A percentile compares a stretch with the other conserved stretches of the same genome.
phyloP scores from a whole-genome alignment of 2,113 vertebrate genomes.

The Rhea pennata region DNA sequence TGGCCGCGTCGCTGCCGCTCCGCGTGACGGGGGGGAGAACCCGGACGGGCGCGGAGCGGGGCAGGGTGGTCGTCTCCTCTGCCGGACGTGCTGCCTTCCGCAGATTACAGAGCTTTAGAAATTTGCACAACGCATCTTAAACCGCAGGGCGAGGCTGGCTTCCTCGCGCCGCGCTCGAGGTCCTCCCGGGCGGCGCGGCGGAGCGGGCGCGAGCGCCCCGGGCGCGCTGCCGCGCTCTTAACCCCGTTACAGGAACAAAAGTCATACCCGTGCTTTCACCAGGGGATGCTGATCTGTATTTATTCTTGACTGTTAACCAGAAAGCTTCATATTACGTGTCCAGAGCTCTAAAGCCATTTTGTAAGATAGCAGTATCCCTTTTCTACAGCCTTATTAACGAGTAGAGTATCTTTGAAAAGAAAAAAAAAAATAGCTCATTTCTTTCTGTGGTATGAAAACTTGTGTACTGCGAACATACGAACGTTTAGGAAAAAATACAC shows the following conservation, averaged over 20 bases:
- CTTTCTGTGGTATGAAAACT: slow-evolving; percentile 53
- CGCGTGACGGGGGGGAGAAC: not conserved
- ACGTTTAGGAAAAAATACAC: not conserved
- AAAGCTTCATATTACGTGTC: not conserved
- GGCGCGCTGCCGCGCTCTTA: not conserved
- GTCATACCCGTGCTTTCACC: not conserved
- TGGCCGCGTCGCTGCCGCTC: not conserved
- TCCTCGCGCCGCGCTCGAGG: not conserved
- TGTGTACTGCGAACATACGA: slow-evolving; percentile 35
- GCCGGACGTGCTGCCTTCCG: not conserved
- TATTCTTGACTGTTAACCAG: slow-evolving; percentile 51
- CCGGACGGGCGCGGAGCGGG: not conserved
- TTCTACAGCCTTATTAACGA: slow-evolving; percentile 71
- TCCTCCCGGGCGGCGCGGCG: not conserved
- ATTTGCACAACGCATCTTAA: not conserved
- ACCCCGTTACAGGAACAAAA: not conserved
- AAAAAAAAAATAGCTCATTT: not conserved
- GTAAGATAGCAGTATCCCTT: slow-evolving; percentile 68
- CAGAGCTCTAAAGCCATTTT: slow-evolving; percentile 76
- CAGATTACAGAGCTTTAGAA: slow-evolving; percentile 31
- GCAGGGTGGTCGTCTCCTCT: not conserved
- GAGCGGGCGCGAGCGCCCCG: not conserved
- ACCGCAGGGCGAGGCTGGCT: not conserved
- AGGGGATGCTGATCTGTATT: slow-evolving; percentile 22
- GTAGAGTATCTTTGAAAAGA: slow-evolving; percentile 12